These are phyloP conservation scores for Holotrichia oblita DNA, from an alignment of 1,140 invertebrate species.

Conservation along the genomic window DNA sequence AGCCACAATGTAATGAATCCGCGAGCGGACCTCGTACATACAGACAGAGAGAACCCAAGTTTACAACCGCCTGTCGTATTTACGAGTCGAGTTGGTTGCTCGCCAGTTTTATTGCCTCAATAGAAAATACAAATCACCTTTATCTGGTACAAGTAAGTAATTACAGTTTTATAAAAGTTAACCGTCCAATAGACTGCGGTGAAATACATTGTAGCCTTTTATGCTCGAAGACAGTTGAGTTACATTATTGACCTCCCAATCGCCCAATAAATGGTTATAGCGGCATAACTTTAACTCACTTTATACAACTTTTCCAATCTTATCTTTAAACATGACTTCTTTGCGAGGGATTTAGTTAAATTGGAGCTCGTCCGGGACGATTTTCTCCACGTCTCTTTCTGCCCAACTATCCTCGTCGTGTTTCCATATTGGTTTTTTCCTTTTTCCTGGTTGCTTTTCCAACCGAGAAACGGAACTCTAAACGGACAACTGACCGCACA, in stretches of 20 bases:
- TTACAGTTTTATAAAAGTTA: slow-evolving; percentile 38
- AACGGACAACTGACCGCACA: slow-evolving; percentile 26
- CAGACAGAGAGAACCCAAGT: background rate
- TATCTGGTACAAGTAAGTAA: slow-evolving; percentile 37
- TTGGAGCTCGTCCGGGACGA: slow-evolving; percentile 55
- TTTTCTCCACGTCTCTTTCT: slow-evolving; percentile 15
- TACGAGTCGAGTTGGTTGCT: slow-evolving; percentile 22
- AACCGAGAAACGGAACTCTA: slow-evolving; percentile 19
- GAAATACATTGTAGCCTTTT: slow-evolving; percentile 36
- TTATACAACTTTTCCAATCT: slow-evolving; percentile 68
- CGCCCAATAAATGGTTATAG: slow-evolving; percentile 62
- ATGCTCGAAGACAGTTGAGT: slow-evolving; percentile 48
- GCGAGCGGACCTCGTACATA: background rate
- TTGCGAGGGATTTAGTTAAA: slow-evolving; percentile 64
- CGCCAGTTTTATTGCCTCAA: slow-evolving; percentile 34
- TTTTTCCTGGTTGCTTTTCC: slow-evolving; percentile 12
- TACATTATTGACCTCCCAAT: slow-evolving; percentile 56
- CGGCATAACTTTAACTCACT: slow-evolving; percentile 65
- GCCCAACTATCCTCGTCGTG: background rate
- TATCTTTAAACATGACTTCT: slow-evolving; percentile 61
- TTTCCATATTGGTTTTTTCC: slow-evolving; percentile 4
- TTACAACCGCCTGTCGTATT: slow-evolving; percentile 24
- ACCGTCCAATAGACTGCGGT: slow-evolving; percentile 28
- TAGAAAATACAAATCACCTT: slow-evolving; percentile 39
- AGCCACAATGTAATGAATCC: background rate